A percentile compares a stretch with the other conserved stretches of the same genome.
phyloP scores from a whole-genome alignment of 1,140 invertebrate species.

The Limonius californicus region DNA sequence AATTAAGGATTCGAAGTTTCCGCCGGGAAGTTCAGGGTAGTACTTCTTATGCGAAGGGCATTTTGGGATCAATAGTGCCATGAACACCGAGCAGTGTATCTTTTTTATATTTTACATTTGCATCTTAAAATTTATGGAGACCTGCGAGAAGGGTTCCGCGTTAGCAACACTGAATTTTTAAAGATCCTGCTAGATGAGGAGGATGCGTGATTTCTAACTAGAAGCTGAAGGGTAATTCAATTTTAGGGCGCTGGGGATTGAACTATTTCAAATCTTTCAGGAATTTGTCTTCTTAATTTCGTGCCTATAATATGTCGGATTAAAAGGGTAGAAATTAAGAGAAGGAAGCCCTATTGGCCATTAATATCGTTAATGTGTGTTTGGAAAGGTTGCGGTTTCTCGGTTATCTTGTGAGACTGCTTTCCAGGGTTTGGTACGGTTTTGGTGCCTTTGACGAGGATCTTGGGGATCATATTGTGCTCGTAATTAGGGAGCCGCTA shows the following conservation, averaged over 20 bases:
- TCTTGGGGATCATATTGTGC: conserved; percentile 1
- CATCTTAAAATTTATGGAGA: conserved; percentile 5
- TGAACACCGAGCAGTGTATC: not conserved
- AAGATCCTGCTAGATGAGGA: too few relatives aligned
- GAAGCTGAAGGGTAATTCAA: too few relatives aligned
- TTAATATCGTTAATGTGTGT: not conserved
- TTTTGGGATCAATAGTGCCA: not conserved
- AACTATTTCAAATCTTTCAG: too few relatives aligned
- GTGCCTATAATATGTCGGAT: too few relatives aligned
- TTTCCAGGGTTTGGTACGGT: not conserved
- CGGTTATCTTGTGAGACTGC: not conserved
- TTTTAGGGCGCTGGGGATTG: too few relatives aligned
- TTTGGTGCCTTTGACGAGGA: not conserved
- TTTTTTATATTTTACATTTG: conserved; percentile 8
- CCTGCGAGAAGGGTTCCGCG: not conserved
- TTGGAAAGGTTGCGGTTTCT: not conserved
- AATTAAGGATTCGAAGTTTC: not conserved
- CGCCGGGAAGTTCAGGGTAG: too few relatives aligned
- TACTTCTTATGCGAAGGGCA: not conserved
- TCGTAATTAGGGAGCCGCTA: not conserved
- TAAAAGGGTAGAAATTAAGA: too few relatives aligned
- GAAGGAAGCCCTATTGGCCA: not conserved
- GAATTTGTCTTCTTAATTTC: too few relatives aligned
- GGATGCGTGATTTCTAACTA: too few relatives aligned
- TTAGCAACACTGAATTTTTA: not conserved